A percentile compares a stretch with the other conserved stretches of the same genome.
Evolutionary conservation across 2,797 vertebrate species (phyloP).

Genomic region (Megalops cyprinoides): DNA sequence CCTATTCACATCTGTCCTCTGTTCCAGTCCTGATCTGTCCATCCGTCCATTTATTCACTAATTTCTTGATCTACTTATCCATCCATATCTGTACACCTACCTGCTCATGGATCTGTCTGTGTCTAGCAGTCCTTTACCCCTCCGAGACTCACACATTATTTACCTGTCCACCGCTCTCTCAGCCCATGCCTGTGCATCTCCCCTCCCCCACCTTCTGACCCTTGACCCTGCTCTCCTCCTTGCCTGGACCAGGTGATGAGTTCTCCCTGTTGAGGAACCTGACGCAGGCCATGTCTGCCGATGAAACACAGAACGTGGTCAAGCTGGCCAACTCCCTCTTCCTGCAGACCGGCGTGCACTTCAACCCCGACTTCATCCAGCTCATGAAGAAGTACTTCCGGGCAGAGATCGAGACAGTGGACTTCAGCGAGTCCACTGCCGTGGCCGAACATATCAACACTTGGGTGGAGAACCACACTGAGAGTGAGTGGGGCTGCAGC

Average conservation of each 20-base stretch:
- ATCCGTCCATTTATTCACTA: neutral
- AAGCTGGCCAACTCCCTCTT: constrained; percentile 90
- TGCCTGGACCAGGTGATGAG: constrained; percentile 80
- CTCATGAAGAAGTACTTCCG: constrained; percentile 90
- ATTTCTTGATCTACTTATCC: neutral
- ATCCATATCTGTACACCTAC: neutral
- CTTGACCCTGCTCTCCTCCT: constrained; percentile 8
- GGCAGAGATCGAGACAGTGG: constrained; percentile 86
- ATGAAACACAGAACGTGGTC: constrained; percentile 84
- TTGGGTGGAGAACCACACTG: constrained; percentile 96
- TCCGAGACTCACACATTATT: neutral
- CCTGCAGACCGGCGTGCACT: constrained; percentile 86
- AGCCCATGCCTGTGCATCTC: too few relatives aligned
- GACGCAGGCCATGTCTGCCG: constrained; percentile 74
- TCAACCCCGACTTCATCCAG: constrained; percentile 89
- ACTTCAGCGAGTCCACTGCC: constrained; percentile 85
- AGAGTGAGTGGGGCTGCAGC: constrained; percentile 77
- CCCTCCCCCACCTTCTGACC: neutral
- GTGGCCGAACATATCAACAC: constrained; percentile 90
- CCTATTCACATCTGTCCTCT: neutral
- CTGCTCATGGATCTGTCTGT: neutral
- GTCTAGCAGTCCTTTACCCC: neutral
- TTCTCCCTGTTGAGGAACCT: constrained; percentile 88
- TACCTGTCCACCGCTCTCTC: too few relatives aligned
- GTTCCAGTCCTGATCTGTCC: too few relatives aligned